phyloP scores from a whole-genome alignment of 2,797 vertebrate genomes.

The Artibeus lituratus region DNA sequence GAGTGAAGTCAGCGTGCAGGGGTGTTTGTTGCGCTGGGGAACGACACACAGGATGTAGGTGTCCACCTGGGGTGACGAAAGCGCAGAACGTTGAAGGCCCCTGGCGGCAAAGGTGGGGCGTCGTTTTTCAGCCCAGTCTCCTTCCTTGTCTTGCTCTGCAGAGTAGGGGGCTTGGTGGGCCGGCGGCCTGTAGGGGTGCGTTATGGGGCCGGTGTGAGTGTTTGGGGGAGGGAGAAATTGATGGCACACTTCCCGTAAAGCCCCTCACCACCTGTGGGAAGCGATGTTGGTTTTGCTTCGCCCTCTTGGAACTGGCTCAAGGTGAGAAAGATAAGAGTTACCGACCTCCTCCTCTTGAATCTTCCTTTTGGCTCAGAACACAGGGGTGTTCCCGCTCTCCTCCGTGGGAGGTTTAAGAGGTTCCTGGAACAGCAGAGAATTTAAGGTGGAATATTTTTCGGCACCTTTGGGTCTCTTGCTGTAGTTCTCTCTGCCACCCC shows the following conservation, averaged over 20 bases:
- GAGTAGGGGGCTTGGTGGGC: constrained; percentile 64
- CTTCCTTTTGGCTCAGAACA: background rate
- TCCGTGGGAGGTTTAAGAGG: background rate
- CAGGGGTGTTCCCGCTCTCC: rapidly evolving
- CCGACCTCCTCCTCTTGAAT: constrained; percentile 27
- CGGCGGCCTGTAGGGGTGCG: background rate
- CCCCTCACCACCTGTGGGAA: rapidly evolving
- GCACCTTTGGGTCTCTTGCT: background rate
- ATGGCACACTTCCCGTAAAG: background rate
- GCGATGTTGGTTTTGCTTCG: background rate
- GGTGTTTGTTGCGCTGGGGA: constrained; percentile 62
- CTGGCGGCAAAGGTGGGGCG: constrained; percentile 60
- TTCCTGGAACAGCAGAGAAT: background rate
- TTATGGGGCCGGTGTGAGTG: constrained; percentile 73
- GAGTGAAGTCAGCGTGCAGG: background rate
- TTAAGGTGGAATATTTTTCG: background rate
- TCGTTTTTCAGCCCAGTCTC: constrained; percentile 69
- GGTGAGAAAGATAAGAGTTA: constrained; percentile 54
- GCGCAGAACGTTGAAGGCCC: background rate
- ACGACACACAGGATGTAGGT: constrained; percentile 62
- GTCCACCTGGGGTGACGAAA: constrained; percentile 68
- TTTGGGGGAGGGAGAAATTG: constrained; percentile 41
- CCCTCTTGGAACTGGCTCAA: constrained; percentile 49
- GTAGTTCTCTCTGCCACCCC: background rate
- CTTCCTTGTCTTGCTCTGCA: constrained; percentile 67